These are phyloP conservation scores for Stratiomys singularior DNA, from an alignment of 2,888 invertebrate genomes.

Conservation along the genomic window DNA sequence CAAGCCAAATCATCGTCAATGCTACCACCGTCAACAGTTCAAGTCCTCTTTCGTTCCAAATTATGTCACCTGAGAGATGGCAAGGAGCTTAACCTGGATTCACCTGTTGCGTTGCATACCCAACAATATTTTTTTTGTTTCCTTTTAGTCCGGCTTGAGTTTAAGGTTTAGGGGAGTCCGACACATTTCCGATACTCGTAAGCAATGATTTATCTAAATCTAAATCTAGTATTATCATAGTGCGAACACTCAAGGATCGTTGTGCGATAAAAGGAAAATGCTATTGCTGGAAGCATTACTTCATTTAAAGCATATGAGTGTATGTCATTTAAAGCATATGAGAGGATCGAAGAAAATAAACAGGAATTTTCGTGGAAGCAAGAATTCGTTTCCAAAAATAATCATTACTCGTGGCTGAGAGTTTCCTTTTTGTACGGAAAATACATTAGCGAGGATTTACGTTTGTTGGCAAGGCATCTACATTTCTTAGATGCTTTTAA, in stretches of 20 bases:
- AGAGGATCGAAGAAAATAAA: neutral
- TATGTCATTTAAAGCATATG: neutral
- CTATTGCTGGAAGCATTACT: neutral
- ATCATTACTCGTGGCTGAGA: neutral
- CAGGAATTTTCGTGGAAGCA: neutral
- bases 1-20: neutral
- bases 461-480: too few relatives aligned
- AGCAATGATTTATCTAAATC: neutral
- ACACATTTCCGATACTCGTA: neutral
- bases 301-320: neutral
- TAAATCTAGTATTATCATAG: neutral
- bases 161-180: neutral
- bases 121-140: neutral
- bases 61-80: slow-evolving; percentile 18
- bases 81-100: slow-evolving; percentile 27
- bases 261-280: neutral
- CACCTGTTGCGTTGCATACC: slow-evolving; percentile 19
- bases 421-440: too few relatives aligned
- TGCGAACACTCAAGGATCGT: neutral
- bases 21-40: neutral
- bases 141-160: neutral
- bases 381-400: neutral
- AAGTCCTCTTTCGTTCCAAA: slow-evolving; percentile 4
- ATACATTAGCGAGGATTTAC: too few relatives aligned
- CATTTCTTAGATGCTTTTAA: too few relatives aligned